A percentile compares a stretch with the other conserved stretches of the same genome.
These are phyloP conservation scores for Chrysemys picta DNA, from an alignment of 2,113 vertebrate species.

Conservation along the genomic window DNA sequence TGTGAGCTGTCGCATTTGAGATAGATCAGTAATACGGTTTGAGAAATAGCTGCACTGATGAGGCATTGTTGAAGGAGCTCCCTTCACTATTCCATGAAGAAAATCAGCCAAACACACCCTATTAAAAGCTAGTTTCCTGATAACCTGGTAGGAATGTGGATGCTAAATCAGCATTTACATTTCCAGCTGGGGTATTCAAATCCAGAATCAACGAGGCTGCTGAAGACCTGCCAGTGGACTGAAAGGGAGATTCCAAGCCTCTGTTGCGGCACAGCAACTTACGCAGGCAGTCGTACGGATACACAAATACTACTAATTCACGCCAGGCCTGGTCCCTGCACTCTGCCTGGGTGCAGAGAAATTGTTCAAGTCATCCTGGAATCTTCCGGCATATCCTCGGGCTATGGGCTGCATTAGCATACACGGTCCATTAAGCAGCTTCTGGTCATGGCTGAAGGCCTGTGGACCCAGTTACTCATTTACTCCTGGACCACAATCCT, in stretches of 20 bases:
- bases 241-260: neutral
- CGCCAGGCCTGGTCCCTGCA: neutral
- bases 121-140: constrained; percentile 33
- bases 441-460: neutral
- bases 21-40: neutral
- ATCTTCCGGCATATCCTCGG: neutral
- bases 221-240: fast-evolving
- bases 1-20: neutral
- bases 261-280: neutral
- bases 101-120: constrained; percentile 16
- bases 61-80: neutral
- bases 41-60: neutral
- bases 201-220: fast-evolving
- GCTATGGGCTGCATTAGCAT: neutral
- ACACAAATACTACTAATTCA: neutral
- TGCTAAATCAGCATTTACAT: fast-evolving
- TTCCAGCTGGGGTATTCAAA: neutral
- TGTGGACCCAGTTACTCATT: neutral
- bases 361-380: neutral
- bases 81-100: constrained; percentile 19
- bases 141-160: neutral
- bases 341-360: neutral
- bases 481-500: neutral
- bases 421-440: neutral
- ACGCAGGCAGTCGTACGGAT: neutral